phyloP scores from a whole-genome alignment of 2,888 invertebrate genomes.

The Neelides folsomi region DNA sequence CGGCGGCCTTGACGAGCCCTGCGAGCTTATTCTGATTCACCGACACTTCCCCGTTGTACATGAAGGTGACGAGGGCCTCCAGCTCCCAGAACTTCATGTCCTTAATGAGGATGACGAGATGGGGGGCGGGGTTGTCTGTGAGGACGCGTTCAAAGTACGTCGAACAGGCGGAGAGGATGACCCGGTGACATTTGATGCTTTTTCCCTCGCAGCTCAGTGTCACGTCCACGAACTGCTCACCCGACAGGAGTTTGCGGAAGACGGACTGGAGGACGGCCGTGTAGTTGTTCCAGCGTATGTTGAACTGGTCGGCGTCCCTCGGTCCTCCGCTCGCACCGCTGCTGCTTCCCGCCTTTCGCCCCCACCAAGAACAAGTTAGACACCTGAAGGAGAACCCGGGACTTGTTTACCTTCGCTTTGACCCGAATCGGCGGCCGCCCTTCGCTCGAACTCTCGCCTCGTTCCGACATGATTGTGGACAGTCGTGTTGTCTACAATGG shows the following conservation, averaged over 20 bases:
- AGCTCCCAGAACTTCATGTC: slow-evolving; percentile 73
- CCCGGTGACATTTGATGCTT: slow-evolving; percentile 62
- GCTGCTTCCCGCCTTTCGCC: too few relatives aligned
- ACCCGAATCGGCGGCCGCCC: too few relatives aligned
- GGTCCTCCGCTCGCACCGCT: too few relatives aligned
- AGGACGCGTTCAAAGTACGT: slow-evolving; percentile 67
- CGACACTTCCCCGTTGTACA: slow-evolving; percentile 81
- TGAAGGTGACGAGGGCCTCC: slow-evolving; percentile 73
- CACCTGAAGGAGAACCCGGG: too few relatives aligned
- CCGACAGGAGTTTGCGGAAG: slow-evolving; percentile 58
- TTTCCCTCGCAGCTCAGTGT: slow-evolving; percentile 76
- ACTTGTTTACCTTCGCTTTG: too few relatives aligned
- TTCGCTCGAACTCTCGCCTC: too few relatives aligned
- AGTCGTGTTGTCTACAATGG: too few relatives aligned
- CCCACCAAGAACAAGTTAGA: too few relatives aligned
- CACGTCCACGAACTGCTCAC: slow-evolving; percentile 77
- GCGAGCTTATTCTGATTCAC: slow-evolving; percentile 72
- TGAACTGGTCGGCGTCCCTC: slow-evolving; percentile 21
- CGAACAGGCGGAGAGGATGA: slow-evolving; percentile 67
- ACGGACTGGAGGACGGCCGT: slow-evolving; percentile 64
- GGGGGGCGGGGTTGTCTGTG: slow-evolving; percentile 62
- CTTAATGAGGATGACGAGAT: slow-evolving; percentile 69
- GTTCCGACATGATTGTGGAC: too few relatives aligned
- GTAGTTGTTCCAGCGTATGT: slow-evolving; percentile 67
- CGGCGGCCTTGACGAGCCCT: slow-evolving; percentile 66